phyloP scores from a whole-genome alignment of 2,113 vertebrate genomes.

The Ceratotherium simum region DNA sequence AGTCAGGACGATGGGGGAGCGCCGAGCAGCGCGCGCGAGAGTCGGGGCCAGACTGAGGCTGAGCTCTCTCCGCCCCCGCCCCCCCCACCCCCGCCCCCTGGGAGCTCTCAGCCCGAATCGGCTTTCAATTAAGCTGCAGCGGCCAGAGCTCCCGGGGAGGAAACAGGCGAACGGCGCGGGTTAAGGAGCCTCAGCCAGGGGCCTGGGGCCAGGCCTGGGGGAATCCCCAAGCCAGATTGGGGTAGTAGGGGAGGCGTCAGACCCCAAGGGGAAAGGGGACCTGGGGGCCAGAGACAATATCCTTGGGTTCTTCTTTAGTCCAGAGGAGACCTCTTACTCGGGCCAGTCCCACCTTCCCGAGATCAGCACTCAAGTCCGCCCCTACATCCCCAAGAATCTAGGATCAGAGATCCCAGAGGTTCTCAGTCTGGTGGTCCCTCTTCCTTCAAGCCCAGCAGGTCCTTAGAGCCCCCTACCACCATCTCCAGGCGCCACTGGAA shows the following conservation, averaged over 20 bases:
- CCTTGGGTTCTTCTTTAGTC: constrained; percentile 8
- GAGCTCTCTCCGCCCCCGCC: constrained; percentile 78
- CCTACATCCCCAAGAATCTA: constrained; percentile 7
- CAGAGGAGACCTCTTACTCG: neutral
- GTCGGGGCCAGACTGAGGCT: constrained; percentile 75
- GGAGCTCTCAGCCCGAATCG: constrained; percentile 89
- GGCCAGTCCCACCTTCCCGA: neutral
- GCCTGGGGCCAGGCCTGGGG: constrained; percentile 44
- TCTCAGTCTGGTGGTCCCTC: neutral
- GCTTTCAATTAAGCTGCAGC: constrained; percentile 90
- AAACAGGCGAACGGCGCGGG: constrained; percentile 74
- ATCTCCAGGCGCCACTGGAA: neutral
- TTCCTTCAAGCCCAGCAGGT: neutral
- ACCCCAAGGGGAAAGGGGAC: constrained; percentile 13
- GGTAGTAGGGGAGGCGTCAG: neutral
- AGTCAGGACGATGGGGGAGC: constrained; percentile 30
- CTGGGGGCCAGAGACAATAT: neutral
- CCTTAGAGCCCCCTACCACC: neutral
- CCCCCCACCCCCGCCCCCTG: constrained; percentile 83
- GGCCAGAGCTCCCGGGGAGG: constrained; percentile 83
- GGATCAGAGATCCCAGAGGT: neutral
- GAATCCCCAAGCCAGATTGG: constrained; percentile 8
- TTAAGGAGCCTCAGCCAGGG: constrained; percentile 59
- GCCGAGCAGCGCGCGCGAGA: neutral
- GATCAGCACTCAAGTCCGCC: neutral